Percentiles rank a stretch among this genome's conserved stretches.
Evolutionary conservation across 2,113 vertebrate genomes (phyloP).

Genomic region (Meriones unguiculatus): DNA sequence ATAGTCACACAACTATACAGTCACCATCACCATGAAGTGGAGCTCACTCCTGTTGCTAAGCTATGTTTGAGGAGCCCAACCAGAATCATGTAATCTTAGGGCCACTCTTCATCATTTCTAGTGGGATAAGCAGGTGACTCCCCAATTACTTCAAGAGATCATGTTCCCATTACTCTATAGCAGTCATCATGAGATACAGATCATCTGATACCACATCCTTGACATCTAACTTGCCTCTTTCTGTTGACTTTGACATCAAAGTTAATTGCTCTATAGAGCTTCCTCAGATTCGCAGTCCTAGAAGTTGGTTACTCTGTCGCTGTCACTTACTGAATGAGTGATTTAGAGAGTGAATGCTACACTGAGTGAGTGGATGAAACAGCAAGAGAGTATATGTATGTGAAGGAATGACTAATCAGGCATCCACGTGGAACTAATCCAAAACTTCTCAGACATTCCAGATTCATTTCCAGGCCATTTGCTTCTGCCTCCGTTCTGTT

Average conservation of each 20-base stretch:
- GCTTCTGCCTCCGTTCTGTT: not conserved
- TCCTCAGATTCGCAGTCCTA: not conserved
- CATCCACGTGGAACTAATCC: not conserved
- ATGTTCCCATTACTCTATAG: rapidly evolving
- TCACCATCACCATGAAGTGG: rapidly evolving
- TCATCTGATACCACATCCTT: rapidly evolving
- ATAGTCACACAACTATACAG: not conserved
- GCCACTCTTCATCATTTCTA: not conserved
- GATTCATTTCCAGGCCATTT: not conserved
- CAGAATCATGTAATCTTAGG: not conserved
- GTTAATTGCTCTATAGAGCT: not conserved
- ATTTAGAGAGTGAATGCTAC: not conserved
- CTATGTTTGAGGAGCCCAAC: not conserved
- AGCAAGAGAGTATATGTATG: rapidly evolving
- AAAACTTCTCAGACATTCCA: not conserved
- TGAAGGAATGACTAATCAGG: not conserved
- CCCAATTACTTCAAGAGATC: not conserved
- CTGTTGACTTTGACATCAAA: not conserved
- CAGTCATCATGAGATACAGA: rapidly evolving
- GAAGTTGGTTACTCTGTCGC: not conserved
- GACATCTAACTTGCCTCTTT: not conserved
- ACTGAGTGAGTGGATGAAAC: rapidly evolving
- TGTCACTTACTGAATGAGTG: not conserved
- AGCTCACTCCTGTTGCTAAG: not conserved
- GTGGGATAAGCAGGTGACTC: not conserved